Evolutionary conservation across 2,113 vertebrate species (phyloP).

Genomic region (Typhlomys cinereus): DNA sequence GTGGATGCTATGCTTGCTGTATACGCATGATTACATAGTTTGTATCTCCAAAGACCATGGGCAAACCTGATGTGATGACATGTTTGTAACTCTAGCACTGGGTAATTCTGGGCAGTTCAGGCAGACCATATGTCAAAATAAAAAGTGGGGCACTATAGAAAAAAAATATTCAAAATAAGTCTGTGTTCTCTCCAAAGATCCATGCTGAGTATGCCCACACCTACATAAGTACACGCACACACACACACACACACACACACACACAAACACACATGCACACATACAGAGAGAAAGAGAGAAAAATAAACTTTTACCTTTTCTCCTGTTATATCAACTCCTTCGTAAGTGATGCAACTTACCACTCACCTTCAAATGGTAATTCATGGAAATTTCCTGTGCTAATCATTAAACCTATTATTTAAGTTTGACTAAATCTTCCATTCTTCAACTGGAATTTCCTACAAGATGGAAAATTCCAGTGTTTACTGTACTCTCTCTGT

Average conservation of each 20-base stretch:
- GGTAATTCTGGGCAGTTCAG: too few species aligned
- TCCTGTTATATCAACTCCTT: neutral
- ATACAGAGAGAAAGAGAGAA: neutral
- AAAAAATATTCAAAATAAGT: too few species aligned
- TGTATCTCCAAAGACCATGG: too few species aligned
- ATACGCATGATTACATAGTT: too few species aligned
- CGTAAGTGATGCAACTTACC: neutral
- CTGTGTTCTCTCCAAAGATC: too few species aligned
- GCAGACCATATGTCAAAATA: too few species aligned
- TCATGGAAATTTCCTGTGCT: neutral
- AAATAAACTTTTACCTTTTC: neutral
- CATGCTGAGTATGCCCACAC: too few species aligned
- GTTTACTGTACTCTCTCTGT: neutral
- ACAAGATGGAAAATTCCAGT: neutral
- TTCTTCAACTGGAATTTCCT: neutral
- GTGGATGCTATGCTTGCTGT: too few species aligned
- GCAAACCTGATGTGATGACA: too few species aligned
- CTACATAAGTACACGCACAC: too few species aligned
- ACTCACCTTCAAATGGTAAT: neutral
- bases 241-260: neutral
- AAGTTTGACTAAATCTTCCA: neutral
- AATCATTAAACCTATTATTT: neutral
- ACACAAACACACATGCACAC: neutral
- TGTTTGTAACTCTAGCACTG: too few species aligned
- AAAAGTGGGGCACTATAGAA: too few species aligned